Evolutionary conservation across 2,888 invertebrate genomes (phyloP).

Genomic region (Colletes collaris): DNA sequence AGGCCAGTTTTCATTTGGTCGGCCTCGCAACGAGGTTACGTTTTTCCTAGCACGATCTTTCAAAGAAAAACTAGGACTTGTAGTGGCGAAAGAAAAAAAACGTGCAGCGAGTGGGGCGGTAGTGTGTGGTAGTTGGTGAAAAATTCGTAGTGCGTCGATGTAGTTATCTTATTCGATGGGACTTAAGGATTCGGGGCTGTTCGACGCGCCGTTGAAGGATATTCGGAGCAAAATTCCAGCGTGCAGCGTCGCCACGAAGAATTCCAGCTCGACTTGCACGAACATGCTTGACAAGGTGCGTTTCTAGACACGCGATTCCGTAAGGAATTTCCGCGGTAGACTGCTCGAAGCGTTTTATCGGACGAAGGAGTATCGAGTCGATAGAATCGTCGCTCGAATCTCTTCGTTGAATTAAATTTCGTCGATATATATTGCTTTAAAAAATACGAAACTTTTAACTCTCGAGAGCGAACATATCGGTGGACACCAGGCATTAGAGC

Average conservation of each 20-base stretch:
- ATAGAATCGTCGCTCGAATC: too few relatives aligned
- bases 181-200: slow-evolving; percentile 5
- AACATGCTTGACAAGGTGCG: slow-evolving; percentile 70
- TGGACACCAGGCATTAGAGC: too few relatives aligned
- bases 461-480: too few relatives aligned
- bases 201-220: not conserved
- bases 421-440: too few relatives aligned
- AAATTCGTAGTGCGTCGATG: not conserved
- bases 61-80: too few relatives aligned
- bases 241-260: slow-evolving; percentile 44
- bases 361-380: too few relatives aligned
- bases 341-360: too few relatives aligned
- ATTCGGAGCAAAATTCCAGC: not conserved
- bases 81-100: too few relatives aligned
- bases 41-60: slow-evolving; percentile 23
- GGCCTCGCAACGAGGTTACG: slow-evolving; percentile 31
- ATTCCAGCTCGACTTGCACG: slow-evolving; percentile 60
- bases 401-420: too few relatives aligned
- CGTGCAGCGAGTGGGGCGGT: not conserved
- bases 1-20: slow-evolving; percentile 55
- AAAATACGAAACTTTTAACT: too few relatives aligned
- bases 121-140: not conserved
- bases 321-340: too few relatives aligned
- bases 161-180: slow-evolving; percentile 7
- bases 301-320: not conserved